These are phyloP conservation scores for Tetragonula carbonaria DNA, from an alignment of 2,888 invertebrate species.

Conservation along the genomic window DNA sequence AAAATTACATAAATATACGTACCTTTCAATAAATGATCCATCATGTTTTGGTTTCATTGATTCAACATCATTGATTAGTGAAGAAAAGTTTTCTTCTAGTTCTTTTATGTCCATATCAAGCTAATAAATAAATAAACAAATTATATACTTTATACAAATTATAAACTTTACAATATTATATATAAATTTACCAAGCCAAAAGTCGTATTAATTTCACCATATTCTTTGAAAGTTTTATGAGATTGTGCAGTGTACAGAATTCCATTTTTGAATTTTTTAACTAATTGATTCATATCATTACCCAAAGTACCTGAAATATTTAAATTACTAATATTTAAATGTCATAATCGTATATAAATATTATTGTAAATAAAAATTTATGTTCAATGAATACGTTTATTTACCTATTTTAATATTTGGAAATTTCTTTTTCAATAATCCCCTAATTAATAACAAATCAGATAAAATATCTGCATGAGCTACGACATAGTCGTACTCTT, in stretches of 20 bases:
- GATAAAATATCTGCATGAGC: constrained; percentile 92
- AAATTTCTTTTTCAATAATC: constrained; percentile 91
- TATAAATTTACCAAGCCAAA: constrained; percentile 88
- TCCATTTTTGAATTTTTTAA: constrained; percentile 89
- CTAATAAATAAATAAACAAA: constrained; percentile 83
- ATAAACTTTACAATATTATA: background rate
- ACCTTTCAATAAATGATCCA: constrained; percentile 90
- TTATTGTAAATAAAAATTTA: background rate
- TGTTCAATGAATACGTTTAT: constrained; percentile 4
- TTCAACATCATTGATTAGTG: constrained; percentile 88
- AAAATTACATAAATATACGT: constrained; percentile 56
- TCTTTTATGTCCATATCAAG: constrained; percentile 89
- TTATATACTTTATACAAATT: too few species aligned
- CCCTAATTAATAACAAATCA: constrained; percentile 90
- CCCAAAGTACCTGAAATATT: constrained; percentile 87
- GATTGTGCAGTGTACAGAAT: constrained; percentile 88
- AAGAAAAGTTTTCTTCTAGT: constrained; percentile 90
- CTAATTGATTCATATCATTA: constrained; percentile 86
- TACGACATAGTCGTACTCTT: constrained; percentile 90
- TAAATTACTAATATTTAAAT: background rate
- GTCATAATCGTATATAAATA: too few species aligned
- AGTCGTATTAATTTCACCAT: constrained; percentile 87
- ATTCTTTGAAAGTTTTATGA: constrained; percentile 90
- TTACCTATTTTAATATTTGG: constrained; percentile 86
- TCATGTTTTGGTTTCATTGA: constrained; percentile 88